Base-by-base conservation (phyloP, 2,797 vertebrate genomes). In the Myiotriccus ornatus region DNA sequence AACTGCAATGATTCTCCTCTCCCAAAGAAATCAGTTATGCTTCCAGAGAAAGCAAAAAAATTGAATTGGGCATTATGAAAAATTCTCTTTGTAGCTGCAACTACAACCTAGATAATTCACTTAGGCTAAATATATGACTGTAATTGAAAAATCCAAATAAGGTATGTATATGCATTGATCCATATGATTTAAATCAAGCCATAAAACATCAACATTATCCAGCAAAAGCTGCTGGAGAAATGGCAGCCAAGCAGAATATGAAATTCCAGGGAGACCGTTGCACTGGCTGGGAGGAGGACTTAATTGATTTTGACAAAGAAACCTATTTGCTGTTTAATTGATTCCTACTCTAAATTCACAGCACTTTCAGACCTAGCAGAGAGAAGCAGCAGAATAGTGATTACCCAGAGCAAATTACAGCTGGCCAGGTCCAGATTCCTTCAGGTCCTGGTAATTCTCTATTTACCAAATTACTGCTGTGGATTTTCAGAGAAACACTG, bases 241-340 rank as follows among this genome's bases (percentile, higher is more conserved):
- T 49, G 20, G 94, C 78, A 92, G 86, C 93, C 94, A 94, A 87
- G 93, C 92, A 92, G 90, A 95, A 92, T 84, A 90, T 47, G 86
- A 93, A 94, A 93, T 85, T 95, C 94, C 95, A 94, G 68, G 71
- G 94, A 95, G 90, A 91, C 90, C 68, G 50, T 35, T 80, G 64
- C 75, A 35, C 71, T 83, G 78, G 84, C 73, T 95, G 87, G 78
- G 90, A 93, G 78, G 74, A 94, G 57, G 68, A 85, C 87, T 97
- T 97, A 97, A 96, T 95, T 96, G 95, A 93, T 97, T 93, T 97
- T 97, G 97, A 98, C 97, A 97, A 97, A 97, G 96, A 97, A 98
- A 96, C 95, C 98, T 97, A 97, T 98, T 98, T 97, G 97, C 97
- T 97, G 95, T 96, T 96, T 98, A 98, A 98, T 97, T 98, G 97